Evolutionary conservation across 2,113 vertebrate genomes (phyloP).

Genomic region (Actenoides lindsayi): DNA sequence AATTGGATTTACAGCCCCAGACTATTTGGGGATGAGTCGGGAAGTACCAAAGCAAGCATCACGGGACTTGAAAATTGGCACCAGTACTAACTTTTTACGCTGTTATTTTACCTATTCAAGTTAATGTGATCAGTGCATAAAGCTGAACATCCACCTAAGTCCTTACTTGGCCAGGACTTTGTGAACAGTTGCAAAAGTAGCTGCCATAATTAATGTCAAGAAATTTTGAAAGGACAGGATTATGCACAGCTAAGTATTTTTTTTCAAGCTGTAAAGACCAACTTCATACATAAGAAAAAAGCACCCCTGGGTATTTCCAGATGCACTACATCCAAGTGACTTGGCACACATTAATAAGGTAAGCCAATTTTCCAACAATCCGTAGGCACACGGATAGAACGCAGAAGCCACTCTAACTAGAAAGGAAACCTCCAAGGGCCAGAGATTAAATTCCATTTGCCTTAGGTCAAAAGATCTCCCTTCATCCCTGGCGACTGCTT

Average conservation of each 20-base stretch:
- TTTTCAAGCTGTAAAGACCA: not conserved
- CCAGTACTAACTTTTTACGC: not conserved
- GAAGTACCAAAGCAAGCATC: not conserved
- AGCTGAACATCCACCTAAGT: not conserved
- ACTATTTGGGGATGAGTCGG: fast-evolving
- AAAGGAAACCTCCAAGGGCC: conserved; percentile 10
- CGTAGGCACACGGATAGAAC: not conserved
- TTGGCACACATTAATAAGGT: not conserved
- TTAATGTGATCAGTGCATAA: not conserved
- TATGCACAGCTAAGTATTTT: not conserved
- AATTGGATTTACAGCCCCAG: not conserved
- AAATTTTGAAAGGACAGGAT: not conserved
- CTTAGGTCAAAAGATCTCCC: not conserved
- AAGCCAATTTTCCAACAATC: not conserved
- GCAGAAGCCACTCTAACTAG: not conserved
- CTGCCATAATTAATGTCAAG: not conserved
- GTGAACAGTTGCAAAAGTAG: not conserved
- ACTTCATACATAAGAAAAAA: not conserved
- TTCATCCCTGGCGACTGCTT: not conserved
- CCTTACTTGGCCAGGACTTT: not conserved
- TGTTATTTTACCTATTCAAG: not conserved
- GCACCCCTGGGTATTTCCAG: not conserved
- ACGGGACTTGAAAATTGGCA: not conserved
- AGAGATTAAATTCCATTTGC: conserved; percentile 26
- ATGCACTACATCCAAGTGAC: not conserved